Evolutionary conservation across 2,113 vertebrate genomes (phyloP).

Genomic region (Poeciliopsis prolifica): DNA sequence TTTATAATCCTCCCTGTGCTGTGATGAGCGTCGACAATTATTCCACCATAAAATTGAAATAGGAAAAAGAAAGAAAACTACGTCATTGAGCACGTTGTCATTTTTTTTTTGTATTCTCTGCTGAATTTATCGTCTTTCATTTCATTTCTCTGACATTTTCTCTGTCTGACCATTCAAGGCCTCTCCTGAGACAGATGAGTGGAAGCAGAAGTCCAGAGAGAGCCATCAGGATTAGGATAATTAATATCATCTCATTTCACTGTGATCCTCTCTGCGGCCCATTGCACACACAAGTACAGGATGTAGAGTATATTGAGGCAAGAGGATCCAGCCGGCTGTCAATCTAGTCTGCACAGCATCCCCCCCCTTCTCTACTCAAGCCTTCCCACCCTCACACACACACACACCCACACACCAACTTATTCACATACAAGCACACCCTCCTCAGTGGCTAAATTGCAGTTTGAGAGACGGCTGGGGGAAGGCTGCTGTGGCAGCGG

Average conservation of each 20-base stretch:
- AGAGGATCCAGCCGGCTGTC: constrained; percentile 86
- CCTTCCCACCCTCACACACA: not conserved
- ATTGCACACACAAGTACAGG: constrained; percentile 74
- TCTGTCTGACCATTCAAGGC: constrained; percentile 74
- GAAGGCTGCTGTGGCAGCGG: constrained; percentile 60
- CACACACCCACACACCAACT: constrained; percentile 22
- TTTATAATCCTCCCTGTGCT: constrained; percentile 9
- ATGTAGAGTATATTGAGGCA: constrained; percentile 79
- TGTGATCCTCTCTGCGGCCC: constrained; percentile 72
- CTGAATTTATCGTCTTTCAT: constrained; percentile 68
- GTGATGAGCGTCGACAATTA: constrained; percentile 46
- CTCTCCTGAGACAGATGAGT: constrained; percentile 76
- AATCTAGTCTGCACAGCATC: constrained; percentile 77
- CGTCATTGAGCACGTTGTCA: constrained; percentile 46
- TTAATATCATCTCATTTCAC: constrained; percentile 82
- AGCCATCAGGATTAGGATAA: constrained; percentile 82
- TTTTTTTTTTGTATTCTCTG: constrained; percentile 67
- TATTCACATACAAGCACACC: constrained; percentile 47
- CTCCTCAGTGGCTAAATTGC: constrained; percentile 86
- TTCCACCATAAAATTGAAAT: constrained; percentile 41
- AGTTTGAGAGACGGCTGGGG: constrained; percentile 89
- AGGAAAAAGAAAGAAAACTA: constrained; percentile 42
- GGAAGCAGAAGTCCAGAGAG: constrained; percentile 73
- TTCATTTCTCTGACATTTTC: constrained; percentile 74
- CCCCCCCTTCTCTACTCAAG: not conserved